Evolutionary conservation across 2,113 vertebrate species (phyloP), one percentile per base, ranked within the genome.

Genomic region (Rhagologus leucostigma): DNA sequence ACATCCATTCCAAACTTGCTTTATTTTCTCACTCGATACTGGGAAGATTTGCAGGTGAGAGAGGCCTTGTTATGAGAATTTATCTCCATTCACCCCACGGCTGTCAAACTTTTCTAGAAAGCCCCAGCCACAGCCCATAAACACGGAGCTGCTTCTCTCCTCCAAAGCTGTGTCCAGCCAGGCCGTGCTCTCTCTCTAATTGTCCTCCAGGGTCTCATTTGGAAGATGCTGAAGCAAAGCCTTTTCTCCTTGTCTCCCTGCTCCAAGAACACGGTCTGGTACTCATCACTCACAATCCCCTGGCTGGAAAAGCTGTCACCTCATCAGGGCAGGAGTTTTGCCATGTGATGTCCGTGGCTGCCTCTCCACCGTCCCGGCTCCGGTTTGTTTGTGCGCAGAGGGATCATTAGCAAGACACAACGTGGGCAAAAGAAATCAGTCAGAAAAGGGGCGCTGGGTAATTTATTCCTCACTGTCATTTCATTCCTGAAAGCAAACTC

Each of bases 301-400:
- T 59, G 55, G 15, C 7, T 74, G 59, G 80, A 77, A 42, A 46
- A 86, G 57, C 3, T 0, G 2, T 47, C 83, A 59, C 41, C 63
- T 85, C 11, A 35, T 22, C 46, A 19, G 55, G 39, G 46, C 47
- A 62, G 57, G 52, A 76, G 50, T 35, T 87, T 15, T 57, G 64
- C 52, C 59, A 0, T 1, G 7, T 1, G 15, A 30, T 26, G 50
- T 37, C 14, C 0, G 0, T 9, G 29, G 24, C 41, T 1, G 12
- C 67, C 76, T 78, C 11, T 47, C 1, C 0, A 39, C 21, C 1
- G 2, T 9, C 64, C 39, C 18, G 1, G 49, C 56, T 79, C 10
- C 3, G 8, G 16, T 18, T 44, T 33, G 39, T 91, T 85, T 64
- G 44, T 27, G 29, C 13, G 37, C 60, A 20, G 29, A 2, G 7